phyloP scores from a whole-genome alignment of 2,888 invertebrate genomes.

The Deilephila elpenor region DNA sequence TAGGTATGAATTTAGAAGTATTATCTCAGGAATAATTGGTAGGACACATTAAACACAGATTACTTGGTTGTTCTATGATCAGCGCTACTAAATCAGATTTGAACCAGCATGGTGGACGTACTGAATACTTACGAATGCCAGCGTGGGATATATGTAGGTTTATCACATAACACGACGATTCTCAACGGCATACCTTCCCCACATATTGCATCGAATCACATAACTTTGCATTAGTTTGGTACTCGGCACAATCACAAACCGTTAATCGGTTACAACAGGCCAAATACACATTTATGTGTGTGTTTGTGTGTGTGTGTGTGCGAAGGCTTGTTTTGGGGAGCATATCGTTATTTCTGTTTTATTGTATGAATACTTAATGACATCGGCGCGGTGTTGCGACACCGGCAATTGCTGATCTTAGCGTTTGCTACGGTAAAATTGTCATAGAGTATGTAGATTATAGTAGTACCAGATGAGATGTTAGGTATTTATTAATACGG shows the following conservation, averaged over 20 bases:
- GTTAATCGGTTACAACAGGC: slow-evolving; percentile 5
- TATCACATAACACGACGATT: no score
- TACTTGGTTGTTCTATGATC: no score
- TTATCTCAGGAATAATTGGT: no score
- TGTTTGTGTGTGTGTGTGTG: not conserved
- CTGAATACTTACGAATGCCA: no score
- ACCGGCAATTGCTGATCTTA: slow-evolving; percentile 75
- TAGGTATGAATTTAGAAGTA: no score
- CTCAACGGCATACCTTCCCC: no score
- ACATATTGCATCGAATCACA: not conserved
- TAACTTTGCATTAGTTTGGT: slow-evolving; percentile 17
- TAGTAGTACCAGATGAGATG: slow-evolving; percentile 1
- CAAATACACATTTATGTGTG: slow-evolving; percentile 6
- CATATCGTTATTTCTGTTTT: slow-evolving; percentile 81
- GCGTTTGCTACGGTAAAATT: slow-evolving; percentile 66
- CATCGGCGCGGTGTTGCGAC: slow-evolving; percentile 67
- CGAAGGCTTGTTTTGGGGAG: slow-evolving; percentile 51
- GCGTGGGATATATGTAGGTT: no score
- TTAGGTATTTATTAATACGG: slow-evolving; percentile 4
- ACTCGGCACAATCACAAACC: slow-evolving; percentile 5
- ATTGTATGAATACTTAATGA: slow-evolving; percentile 82
- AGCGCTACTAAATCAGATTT: no score
- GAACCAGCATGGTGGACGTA: no score
- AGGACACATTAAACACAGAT: no score
- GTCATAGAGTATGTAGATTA: slow-evolving; percentile 58